phyloP scores from a whole-genome alignment of 2,113 vertebrate species.

The Lepisosteus oculatus region DNA sequence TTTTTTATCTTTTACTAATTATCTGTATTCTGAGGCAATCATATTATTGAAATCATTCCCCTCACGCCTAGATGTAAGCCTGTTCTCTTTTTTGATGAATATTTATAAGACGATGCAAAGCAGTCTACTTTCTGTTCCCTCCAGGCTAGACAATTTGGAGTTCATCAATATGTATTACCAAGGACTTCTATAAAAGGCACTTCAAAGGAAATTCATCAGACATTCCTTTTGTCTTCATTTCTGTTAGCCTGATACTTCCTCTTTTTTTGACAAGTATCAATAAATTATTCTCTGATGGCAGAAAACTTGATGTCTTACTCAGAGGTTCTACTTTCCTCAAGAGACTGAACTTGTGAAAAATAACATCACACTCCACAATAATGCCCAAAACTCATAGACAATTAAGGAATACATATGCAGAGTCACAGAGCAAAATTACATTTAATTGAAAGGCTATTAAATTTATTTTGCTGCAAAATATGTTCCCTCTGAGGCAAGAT shows the following conservation, averaged over 20 bases:
- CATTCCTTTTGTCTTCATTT: slow-evolving; percentile 94
- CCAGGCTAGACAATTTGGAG: slow-evolving; percentile 94
- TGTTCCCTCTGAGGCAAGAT: background rate
- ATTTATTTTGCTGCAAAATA: background rate
- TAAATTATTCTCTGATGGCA: slow-evolving; percentile 84
- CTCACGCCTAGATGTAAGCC: slow-evolving; percentile 78
- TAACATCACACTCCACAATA: background rate
- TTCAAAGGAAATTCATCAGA: slow-evolving; percentile 95
- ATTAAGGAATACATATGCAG: background rate
- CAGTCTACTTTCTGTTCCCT: slow-evolving; percentile 83
- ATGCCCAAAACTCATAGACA: background rate
- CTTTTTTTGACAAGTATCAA: slow-evolving; percentile 83
- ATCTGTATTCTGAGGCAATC: slow-evolving; percentile 78
- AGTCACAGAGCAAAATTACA: background rate
- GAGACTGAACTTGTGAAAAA: slow-evolving; percentile 26
- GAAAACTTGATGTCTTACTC: slow-evolving; percentile 86
- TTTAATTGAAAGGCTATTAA: slow-evolving; percentile 1
- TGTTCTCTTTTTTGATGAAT: slow-evolving; percentile 83
- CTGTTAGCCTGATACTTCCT: slow-evolving; percentile 74
- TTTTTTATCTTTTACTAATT: slow-evolving; percentile 68
- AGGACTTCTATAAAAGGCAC: slow-evolving; percentile 94
- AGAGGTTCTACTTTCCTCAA: slow-evolving; percentile 53
- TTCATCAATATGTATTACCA: slow-evolving; percentile 97
- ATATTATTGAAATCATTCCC: slow-evolving; percentile 81
- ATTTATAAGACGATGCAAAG: slow-evolving; percentile 90